These are phyloP conservation scores for Ammospiza nelsoni DNA, from an alignment of 2,113 vertebrate genomes.

Conservation along the genomic window DNA sequence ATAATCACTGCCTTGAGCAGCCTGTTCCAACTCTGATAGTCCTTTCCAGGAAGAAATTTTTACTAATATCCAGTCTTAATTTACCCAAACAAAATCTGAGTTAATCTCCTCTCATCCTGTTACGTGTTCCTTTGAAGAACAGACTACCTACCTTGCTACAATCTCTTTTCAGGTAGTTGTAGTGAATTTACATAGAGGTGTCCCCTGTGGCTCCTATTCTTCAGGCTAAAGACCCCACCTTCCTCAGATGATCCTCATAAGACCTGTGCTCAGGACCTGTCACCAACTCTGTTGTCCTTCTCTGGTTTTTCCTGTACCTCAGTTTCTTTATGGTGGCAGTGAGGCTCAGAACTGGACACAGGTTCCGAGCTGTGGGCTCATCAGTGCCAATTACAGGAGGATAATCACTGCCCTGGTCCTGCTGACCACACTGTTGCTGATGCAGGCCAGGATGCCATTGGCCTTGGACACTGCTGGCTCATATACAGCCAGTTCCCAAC, in stretches of 20 bases:
- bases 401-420: neutral
- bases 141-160: neutral
- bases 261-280: neutral
- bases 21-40: neutral
- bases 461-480: neutral
- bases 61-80: neutral
- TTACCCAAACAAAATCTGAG: neutral
- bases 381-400: neutral
- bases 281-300: neutral
- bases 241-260: neutral
- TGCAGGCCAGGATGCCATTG: neutral
- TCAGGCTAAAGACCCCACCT: neutral
- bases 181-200: neutral
- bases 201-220: neutral
- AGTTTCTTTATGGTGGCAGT: neutral
- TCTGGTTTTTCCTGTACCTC: neutral
- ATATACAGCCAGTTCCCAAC: neutral
- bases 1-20: neutral
- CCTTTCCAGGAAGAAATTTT: neutral
- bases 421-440: neutral
- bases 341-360: neutral
- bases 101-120: neutral
- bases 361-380: accelerated
- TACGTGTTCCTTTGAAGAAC: neutral
- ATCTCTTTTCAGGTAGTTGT: neutral